phyloP scores from a whole-genome alignment of 1,140 invertebrate species.

The Sarcophaga bullata region DNA sequence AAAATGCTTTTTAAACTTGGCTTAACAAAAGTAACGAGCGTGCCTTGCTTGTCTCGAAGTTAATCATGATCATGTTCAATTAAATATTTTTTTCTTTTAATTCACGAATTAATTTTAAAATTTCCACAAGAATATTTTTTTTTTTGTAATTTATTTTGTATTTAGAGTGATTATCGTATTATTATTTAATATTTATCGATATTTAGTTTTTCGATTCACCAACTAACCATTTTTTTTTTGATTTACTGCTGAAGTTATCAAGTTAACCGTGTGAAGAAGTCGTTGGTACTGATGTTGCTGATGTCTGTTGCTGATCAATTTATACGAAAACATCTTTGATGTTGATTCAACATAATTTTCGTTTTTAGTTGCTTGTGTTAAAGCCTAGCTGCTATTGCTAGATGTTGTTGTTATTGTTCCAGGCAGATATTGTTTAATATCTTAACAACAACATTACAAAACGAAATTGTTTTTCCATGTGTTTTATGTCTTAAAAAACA shows the following conservation, averaged over 20 bases:
- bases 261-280: conserved; percentile 23
- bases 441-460: conserved; percentile 7
- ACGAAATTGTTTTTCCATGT: not conserved
- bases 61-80: no score
- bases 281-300: conserved; percentile 32
- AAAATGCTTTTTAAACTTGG: not conserved
- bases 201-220: not conserved
- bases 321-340: conserved; percentile 24
- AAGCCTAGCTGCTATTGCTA: not conserved
- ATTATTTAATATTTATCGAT: not conserved
- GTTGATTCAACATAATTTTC: conserved; percentile 27
- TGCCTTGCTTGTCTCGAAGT: no score
- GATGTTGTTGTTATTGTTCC: not conserved
- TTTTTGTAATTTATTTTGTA: not conserved
- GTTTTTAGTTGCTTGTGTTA: not conserved
- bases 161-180: not conserved
- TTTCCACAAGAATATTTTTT: not conserved
- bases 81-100: not conserved
- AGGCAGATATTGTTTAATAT: not conserved
- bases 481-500: conserved; percentile 13
- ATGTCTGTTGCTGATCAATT: conserved; percentile 19
- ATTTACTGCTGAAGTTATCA: not conserved
- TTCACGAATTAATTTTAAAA: not conserved
- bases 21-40: not conserved
- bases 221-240: conserved; percentile 15